Conservation (phyloP, 2,888 invertebrate genomes). For the Apamea sordens region DNA sequence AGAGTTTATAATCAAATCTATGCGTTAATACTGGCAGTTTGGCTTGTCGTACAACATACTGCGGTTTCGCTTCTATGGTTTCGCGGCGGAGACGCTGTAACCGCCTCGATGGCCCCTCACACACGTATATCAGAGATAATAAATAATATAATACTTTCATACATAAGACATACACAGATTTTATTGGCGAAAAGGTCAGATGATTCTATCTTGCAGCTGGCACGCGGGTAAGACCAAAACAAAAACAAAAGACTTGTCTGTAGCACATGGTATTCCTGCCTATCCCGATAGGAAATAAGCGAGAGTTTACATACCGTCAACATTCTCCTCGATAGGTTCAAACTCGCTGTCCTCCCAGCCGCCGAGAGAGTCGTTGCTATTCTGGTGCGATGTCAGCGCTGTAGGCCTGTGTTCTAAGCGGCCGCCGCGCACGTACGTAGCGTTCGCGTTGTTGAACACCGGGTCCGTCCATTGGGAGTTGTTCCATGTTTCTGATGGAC, state of each 20-base stretch:
- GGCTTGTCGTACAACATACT: no score
- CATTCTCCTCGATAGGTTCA: conserved; percentile 93
- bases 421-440: conserved; percentile 78
- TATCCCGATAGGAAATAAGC: neutral
- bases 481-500: conserved; percentile 92
- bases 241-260: neutral
- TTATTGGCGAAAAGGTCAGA: neutral
- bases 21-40: no score
- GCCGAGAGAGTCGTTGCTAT: conserved; percentile 89
- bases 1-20: no score
- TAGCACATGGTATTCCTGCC: neutral
- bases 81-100: neutral
- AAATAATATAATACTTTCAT: neutral
- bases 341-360: conserved; percentile 96
- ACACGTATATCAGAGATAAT: neutral
- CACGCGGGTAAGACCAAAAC: neutral
- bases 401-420: conserved; percentile 75
- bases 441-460: conserved; percentile 77
- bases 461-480: conserved; percentile 85
- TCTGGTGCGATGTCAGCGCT: conserved; percentile 83
- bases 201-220: neutral
- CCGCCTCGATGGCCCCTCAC: neutral
- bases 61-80: neutral
- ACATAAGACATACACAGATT: neutral
- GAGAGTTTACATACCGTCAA: conserved; percentile 83